Percentiles rank a stretch among this genome's conserved stretches.
These are phyloP conservation scores for Leucopternis melanops DNA, from an alignment of 2,113 vertebrate species.

Conservation along the genomic window DNA sequence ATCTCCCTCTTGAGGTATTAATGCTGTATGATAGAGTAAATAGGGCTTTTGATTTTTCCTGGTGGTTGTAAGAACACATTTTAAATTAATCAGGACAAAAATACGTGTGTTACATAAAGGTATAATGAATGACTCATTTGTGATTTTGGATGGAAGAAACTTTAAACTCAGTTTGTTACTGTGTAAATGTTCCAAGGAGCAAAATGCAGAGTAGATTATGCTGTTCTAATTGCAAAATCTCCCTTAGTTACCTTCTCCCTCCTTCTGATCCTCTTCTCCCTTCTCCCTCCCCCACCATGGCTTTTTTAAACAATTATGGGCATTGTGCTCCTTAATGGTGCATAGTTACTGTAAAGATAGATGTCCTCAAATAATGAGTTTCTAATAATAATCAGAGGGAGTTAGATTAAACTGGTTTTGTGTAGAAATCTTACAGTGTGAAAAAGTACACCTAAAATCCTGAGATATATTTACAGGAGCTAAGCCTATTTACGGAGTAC, in stretches of 20 bases:
- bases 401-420: slow-evolving; percentile 35
- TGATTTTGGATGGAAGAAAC: neutral
- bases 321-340: slow-evolving; percentile 41
- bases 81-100: neutral
- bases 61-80: neutral
- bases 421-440: slow-evolving; percentile 3
- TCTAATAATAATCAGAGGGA: slow-evolving; percentile 54
- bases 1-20: neutral
- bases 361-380: slow-evolving; percentile 52
- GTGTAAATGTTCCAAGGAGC: neutral
- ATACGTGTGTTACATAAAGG: neutral
- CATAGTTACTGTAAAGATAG: slow-evolving; percentile 51
- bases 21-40: neutral
- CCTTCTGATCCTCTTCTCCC: slow-evolving; percentile 4
- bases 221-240: slow-evolving; percentile 30
- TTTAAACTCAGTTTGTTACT: neutral
- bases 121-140: neutral
- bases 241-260: slow-evolving; percentile 11
- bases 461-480: slow-evolving; percentile 35
- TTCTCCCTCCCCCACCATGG: neutral
- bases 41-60: neutral
- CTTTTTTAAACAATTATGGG: slow-evolving; percentile 42
- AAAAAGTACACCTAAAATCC: slow-evolving; percentile 21
- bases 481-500: slow-evolving; percentile 33
- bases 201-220: neutral